phyloP scores from a whole-genome alignment of 1,140 invertebrate species.

The Caerostris extrusa region DNA sequence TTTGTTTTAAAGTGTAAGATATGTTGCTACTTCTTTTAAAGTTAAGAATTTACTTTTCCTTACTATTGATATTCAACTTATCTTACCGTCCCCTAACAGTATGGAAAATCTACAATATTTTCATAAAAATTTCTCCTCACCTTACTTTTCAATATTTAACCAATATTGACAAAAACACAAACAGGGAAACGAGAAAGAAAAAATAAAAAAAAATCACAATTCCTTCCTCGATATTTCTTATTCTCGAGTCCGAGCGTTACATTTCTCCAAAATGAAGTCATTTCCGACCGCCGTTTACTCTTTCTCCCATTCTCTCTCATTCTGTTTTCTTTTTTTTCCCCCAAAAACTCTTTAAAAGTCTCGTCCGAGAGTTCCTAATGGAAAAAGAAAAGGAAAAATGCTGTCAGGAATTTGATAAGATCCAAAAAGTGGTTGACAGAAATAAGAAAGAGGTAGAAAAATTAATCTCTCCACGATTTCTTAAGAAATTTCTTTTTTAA shows the following conservation, averaged over 20 bases:
- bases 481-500: constrained; percentile 11
- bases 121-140: neutral
- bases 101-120: neutral
- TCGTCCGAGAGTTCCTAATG: neutral
- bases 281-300: constrained; percentile 24
- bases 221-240: neutral
- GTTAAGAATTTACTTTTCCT: no score
- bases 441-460: constrained; percentile 51
- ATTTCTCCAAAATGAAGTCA: constrained; percentile 43
- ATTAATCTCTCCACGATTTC: constrained; percentile 60
- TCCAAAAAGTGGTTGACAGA: constrained; percentile 54
- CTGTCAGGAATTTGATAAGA: constrained; percentile 68
- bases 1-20: no score
- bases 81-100: no score
- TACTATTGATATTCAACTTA: no score
- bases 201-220: neutral
- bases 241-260: neutral
- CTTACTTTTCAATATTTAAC: neutral
- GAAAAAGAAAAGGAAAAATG: constrained; percentile 45
- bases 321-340: no score
- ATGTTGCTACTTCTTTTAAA: no score
- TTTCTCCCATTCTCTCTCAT: neutral
- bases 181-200: neutral
- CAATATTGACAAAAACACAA: neutral
- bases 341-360: constrained; percentile 37